Percentiles rank a stretch among this genome's conserved stretches.
Conservation (phyloP, 30 jellyfish, hydroid and myxozoan genomes). For the Aurelia sp. region DNA sequence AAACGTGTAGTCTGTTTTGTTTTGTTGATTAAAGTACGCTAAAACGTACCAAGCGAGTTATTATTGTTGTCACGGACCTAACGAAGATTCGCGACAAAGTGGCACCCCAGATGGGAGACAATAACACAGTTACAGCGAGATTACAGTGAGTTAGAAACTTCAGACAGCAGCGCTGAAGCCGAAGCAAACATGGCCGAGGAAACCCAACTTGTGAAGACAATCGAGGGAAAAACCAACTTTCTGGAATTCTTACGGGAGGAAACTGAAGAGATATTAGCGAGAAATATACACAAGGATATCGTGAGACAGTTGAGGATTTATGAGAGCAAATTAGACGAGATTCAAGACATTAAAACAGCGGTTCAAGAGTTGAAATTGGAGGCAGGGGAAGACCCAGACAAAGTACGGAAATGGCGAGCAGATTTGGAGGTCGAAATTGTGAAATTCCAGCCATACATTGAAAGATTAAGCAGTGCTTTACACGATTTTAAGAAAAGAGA, state of each 20-base stretch:
- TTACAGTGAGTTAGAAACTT: background rate
- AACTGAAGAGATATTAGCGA: background rate
- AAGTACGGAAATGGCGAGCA: constrained; percentile 8
- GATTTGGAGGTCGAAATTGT: background rate
- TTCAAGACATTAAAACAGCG: constrained; percentile 20
- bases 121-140: no score
- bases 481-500: background rate
- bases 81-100: constrained; percentile 30
- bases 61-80: constrained; percentile 33
- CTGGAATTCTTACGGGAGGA: background rate
- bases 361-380: constrained; percentile 23
- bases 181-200: background rate
- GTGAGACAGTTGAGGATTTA: background rate
- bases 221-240: background rate
- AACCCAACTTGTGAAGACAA: background rate
- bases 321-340: constrained; percentile 23
- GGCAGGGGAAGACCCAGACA: constrained; percentile 20
- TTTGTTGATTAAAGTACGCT: constrained; percentile 14
- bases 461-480: background rate
- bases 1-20: constrained; percentile 1
- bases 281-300: background rate
- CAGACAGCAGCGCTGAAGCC: background rate
- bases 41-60: constrained; percentile 22
- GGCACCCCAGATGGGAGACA: background rate
- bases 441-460: no score